Evolutionary conservation across 2,797 vertebrate species (phyloP), one percentile per base, ranked within the genome.

Genomic region (Sebastes goodei): DNA sequence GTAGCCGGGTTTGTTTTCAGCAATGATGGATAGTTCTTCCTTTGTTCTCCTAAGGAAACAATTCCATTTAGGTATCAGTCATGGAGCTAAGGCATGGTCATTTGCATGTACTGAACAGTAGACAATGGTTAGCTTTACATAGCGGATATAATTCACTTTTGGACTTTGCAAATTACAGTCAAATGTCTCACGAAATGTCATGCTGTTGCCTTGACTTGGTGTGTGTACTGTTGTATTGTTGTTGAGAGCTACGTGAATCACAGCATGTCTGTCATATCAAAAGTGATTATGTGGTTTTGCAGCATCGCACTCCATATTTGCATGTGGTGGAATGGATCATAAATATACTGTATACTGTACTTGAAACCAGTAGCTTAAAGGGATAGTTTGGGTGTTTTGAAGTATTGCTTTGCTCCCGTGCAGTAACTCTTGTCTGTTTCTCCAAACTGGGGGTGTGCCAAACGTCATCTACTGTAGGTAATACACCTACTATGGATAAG

Each of bases 21-120:
- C 75, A 46, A 1, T 91, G 92, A 93, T 89, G 81, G 84, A 93
- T 90, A 71, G 78, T 42, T 88, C 62, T 71, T 74, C 32, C 80
- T 93, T 90, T 87, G 88, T 93, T 90, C 88, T 87, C 33, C 46
- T 55, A 59, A 53, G 76, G 84, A 88, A 90, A 89, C 73, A 69
- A 72, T 25, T 65, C 57, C 69, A 64, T 57, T 33, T 17, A 27
- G 21, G 74, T 12, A 86, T 89, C 83, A 83, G 82, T 91, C 80
- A 86, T 63, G 52, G 25, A 78, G 42, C 72, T 49, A 25, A 64
- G 21, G 49, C 64, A 20, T 5, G 46, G 74, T 20, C 79, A 81
- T 86, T 84, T 84, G 69, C 76, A 71, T 74, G 62, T 57, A 53
- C 17, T 61, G 62, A 72, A 49, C 59, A 53, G 29, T 27, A 17